A percentile compares a stretch with the other conserved stretches of the same genome.
These are phyloP conservation scores for Xiphophorus hellerii DNA, from an alignment of 2,113 vertebrate genomes.

Conservation along the genomic window DNA sequence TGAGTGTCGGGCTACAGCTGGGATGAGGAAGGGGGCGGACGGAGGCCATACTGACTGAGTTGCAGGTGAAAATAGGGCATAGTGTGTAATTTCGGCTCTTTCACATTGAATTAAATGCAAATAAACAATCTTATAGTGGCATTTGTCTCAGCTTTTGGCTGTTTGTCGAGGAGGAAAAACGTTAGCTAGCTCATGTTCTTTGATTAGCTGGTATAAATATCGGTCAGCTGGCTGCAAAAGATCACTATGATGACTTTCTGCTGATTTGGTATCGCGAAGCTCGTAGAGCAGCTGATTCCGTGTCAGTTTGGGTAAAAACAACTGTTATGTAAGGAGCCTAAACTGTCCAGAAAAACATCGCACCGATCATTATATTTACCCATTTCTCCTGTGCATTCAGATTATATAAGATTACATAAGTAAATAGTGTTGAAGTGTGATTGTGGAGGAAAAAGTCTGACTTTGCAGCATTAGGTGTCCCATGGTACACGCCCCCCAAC, in stretches of 20 bases:
- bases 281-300: background rate
- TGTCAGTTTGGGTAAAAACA: slow-evolving; percentile 9
- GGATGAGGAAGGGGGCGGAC: slow-evolving; percentile 76
- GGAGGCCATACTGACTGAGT: slow-evolving; percentile 77
- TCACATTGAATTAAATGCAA: background rate
- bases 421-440: background rate
- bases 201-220: slow-evolving; percentile 2
- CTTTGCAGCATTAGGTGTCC: slow-evolving; percentile 46
- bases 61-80: slow-evolving; percentile 38
- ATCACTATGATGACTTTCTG: background rate
- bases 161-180: slow-evolving; percentile 5
- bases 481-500: slow-evolving; percentile 79
- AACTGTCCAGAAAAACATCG: slow-evolving; percentile 7
- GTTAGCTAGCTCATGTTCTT: background rate
- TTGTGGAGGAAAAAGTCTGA: slow-evolving; percentile 7
- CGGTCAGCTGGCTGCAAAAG: background rate
- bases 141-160: background rate
- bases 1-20: slow-evolving; percentile 64
- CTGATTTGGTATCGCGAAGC: background rate
- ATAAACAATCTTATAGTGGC: background rate
- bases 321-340: slow-evolving; percentile 30
- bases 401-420: background rate
- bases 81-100: slow-evolving; percentile 42
- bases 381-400: background rate
- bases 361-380: background rate